These are phyloP conservation scores for Brachystomella parvula DNA, from an alignment of 1,140 invertebrate genomes.

Conservation along the genomic window DNA sequence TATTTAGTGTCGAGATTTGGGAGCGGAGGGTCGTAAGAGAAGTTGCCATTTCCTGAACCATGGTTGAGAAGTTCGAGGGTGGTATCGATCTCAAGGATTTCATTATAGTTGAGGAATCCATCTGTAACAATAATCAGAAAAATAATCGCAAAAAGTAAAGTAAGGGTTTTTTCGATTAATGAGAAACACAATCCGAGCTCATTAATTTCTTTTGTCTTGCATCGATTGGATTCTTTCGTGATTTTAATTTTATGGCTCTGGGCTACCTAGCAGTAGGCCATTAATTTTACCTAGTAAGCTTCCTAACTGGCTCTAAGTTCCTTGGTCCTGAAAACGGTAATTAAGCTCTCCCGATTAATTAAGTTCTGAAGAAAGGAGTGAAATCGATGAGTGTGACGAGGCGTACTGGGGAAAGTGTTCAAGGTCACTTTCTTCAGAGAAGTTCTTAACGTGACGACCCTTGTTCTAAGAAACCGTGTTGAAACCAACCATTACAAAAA, in stretches of 20 bases:
- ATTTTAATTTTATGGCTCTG: too few species aligned
- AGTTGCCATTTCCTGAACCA: slow-evolving; percentile 25
- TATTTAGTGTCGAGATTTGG: slow-evolving; percentile 28
- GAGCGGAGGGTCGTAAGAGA: slow-evolving; percentile 17
- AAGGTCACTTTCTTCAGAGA: too few species aligned
- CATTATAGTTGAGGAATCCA: not conserved
- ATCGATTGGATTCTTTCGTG: too few species aligned
- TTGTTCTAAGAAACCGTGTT: too few species aligned
- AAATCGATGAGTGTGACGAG: too few species aligned
- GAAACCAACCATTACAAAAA: too few species aligned
- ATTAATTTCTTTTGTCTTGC: too few species aligned
- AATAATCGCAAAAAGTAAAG: not conserved
- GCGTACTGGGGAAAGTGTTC: too few species aligned
- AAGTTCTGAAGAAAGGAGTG: not conserved
- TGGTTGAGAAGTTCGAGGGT: not conserved
- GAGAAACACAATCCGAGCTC: not conserved
- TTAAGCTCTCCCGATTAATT: too few species aligned
- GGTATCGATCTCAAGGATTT: not conserved
- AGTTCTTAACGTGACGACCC: too few species aligned
- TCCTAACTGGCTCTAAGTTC: not conserved
- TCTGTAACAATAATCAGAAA: not conserved
- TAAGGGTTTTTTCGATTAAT: not conserved
- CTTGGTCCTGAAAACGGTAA: too few species aligned
- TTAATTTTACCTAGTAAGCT: not conserved
- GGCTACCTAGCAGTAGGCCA: slow-evolving; percentile 1